Evolutionary conservation across 1,140 invertebrate genomes (phyloP).

Genomic region (Neotoxoptera formosana): DNA sequence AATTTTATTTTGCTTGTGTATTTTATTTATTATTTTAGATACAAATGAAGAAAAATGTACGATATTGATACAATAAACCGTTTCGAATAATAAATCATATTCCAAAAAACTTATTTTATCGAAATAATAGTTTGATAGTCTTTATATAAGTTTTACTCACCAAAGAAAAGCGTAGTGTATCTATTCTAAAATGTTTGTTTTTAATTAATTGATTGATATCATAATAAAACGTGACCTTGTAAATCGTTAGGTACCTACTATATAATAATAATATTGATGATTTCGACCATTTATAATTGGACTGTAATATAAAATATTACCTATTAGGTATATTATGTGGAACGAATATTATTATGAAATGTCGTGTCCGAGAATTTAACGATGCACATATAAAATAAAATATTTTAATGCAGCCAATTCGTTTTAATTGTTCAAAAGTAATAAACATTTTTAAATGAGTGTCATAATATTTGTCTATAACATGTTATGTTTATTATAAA

Average conservation of each 20-base stretch:
- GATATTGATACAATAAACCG: neutral
- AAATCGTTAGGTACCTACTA: neutral
- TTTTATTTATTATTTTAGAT: too few species aligned
- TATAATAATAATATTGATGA: neutral
- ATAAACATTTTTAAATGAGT: neutral
- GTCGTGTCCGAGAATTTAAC: neutral
- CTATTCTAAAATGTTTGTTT: neutral
- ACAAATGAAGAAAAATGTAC: neutral
- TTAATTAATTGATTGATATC: neutral
- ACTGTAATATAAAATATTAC: neutral
- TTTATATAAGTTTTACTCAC: neutral
- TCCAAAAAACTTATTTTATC: neutral
- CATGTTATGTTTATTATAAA: neutral
- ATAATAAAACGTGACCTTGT: neutral
- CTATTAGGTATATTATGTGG: neutral
- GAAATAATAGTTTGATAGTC: neutral
- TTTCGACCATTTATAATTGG: neutral
- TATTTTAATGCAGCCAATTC: neutral
- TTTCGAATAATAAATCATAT: neutral
- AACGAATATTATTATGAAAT: neutral
- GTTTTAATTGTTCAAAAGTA: neutral
- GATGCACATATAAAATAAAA: neutral
- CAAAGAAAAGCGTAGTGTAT: neutral
- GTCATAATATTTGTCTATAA: neutral
- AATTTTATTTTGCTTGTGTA: neutral